A percentile compares a stretch with the other conserved stretches of the same genome.
These are phyloP conservation scores for Cichladusa arquata DNA, from an alignment of 2,113 vertebrate species.

Conservation along the genomic window DNA sequence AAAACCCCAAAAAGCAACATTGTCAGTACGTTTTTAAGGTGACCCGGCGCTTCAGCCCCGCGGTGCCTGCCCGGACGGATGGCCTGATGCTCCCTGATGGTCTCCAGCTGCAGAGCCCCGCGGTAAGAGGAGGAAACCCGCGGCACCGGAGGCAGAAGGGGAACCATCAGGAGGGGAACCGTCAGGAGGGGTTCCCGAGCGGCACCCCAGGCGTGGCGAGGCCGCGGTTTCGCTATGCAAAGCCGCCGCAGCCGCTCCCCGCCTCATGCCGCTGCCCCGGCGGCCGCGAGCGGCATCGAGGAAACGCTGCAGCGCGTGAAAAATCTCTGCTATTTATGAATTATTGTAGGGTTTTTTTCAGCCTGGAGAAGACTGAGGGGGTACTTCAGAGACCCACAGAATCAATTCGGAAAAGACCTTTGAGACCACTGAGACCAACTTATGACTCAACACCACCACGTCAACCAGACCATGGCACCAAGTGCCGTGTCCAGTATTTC, in stretches of 20 bases:
- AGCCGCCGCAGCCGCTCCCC: not conserved
- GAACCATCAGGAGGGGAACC: not conserved
- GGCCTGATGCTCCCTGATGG: accelerated
- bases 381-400: not conserved
- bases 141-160: not conserved
- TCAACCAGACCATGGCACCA: not conserved
- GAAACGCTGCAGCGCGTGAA: not conserved
- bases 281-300: not conserved
- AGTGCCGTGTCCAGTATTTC: not conserved
- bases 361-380: not conserved
- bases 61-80: accelerated
- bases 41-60: accelerated
- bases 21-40: not conserved
- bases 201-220: not conserved
- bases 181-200: not conserved
- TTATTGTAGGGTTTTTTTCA: not conserved
- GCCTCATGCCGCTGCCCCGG: not conserved
- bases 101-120: not conserved
- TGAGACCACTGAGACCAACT: not conserved
- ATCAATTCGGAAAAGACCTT: not conserved
- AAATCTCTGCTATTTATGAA: accelerated
- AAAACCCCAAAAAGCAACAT: accelerated
- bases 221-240: not conserved
- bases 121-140: accelerated
- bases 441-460: not conserved